phyloP scores from a whole-genome alignment of 2,888 invertebrate genomes.

The Athalia cordata region DNA sequence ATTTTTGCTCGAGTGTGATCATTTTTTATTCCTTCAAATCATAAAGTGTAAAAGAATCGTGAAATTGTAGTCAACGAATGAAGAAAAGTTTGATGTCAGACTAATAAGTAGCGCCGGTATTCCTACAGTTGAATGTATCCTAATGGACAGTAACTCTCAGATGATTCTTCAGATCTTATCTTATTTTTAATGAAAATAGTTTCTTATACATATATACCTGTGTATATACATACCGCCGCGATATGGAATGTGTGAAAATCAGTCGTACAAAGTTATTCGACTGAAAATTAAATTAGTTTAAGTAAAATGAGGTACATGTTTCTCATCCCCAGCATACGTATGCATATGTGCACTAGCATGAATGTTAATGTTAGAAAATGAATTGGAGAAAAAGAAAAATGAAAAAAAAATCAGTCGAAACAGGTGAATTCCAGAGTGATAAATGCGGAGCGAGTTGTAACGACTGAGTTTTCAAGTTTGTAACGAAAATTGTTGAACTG shows the following conservation, averaged over 20 bases:
- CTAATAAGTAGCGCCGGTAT: conserved; percentile 18
- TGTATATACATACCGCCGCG: too few relatives aligned
- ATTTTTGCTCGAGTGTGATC: too few relatives aligned
- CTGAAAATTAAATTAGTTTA: not conserved
- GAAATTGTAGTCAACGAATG: conserved; percentile 6
- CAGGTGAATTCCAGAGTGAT: too few relatives aligned
- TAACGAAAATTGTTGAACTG: not conserved
- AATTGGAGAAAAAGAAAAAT: too few relatives aligned
- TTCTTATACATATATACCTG: conserved; percentile 28
- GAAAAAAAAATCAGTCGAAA: too few relatives aligned
- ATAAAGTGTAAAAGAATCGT: conserved; percentile 3
- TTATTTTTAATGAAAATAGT: conserved; percentile 40
- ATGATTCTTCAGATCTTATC: conserved; percentile 41
- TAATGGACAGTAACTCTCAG: conserved; percentile 40
- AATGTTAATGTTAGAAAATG: not conserved
- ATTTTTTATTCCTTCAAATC: too few relatives aligned
- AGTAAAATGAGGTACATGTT: not conserved
- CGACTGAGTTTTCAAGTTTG: not conserved
- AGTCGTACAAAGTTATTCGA: conserved; percentile 8
- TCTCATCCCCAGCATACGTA: not conserved
- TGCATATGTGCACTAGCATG: not conserved
- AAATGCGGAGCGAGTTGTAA: too few relatives aligned
- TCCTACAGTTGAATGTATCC: not conserved
- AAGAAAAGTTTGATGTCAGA: not conserved
- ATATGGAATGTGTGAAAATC: conserved; percentile 34